A percentile compares a stretch with the other conserved stretches of the same genome.
These are phyloP conservation scores for Drosophila rellima DNA, from an alignment of 2,888 invertebrate species.

Conservation along the genomic window DNA sequence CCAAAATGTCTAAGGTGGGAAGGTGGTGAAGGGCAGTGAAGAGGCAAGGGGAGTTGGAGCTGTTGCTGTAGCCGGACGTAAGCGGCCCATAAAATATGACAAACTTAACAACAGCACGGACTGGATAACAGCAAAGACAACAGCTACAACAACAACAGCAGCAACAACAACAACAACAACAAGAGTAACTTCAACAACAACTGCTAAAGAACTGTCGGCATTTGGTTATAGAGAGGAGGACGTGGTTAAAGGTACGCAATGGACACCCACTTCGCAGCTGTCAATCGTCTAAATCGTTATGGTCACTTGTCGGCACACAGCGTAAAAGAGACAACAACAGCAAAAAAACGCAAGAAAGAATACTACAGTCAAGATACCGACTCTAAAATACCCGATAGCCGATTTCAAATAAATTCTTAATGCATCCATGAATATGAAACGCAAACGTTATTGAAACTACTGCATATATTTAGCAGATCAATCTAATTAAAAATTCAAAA, in stretches of 20 bases:
- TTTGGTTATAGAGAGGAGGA: conserved; percentile 30
- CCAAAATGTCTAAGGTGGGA: neutral
- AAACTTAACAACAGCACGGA: conserved; percentile 74
- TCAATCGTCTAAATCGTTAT: conserved; percentile 78
- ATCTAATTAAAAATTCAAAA: too few species aligned
- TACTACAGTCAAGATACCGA: neutral
- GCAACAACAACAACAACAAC: conserved; percentile 25
- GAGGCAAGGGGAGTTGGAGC: neutral
- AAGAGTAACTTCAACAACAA: conserved; percentile 11
- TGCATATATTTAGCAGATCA: too few species aligned
- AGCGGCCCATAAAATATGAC: conserved; percentile 75
- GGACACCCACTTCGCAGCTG: conserved; percentile 77
- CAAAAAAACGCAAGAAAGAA: neutral
- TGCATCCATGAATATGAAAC: neutral
- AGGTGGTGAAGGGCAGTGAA: neutral
- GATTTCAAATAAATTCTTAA: neutral
- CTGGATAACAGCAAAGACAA: conserved; percentile 63
- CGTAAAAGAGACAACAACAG: conserved; percentile 9
- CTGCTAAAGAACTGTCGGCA: conserved; percentile 58
- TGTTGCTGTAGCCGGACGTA: conserved; percentile 61
- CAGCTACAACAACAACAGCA: conserved; percentile 32
- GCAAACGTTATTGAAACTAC: too few species aligned
- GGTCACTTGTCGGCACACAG: conserved; percentile 63
- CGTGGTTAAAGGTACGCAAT: conserved; percentile 38
- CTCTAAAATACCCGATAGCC: neutral